Conservation (phyloP, 1,140 invertebrate genomes). For the Ectropis grisescens region DNA sequence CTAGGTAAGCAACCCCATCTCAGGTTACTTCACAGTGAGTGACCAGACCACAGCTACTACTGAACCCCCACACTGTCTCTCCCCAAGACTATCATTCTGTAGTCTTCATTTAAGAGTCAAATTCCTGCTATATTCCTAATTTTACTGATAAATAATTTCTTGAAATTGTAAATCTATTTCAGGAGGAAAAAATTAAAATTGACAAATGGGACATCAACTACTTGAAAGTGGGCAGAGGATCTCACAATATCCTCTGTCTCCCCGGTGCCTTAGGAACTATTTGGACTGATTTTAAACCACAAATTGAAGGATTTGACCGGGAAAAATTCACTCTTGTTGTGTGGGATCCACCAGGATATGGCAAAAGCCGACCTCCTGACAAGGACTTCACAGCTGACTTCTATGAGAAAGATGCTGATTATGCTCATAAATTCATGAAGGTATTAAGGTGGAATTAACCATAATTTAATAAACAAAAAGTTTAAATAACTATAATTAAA, state of each 20-base stretch:
- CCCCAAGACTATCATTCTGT: too few species aligned
- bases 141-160: too few species aligned
- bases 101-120: too few species aligned
- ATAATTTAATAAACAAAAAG: conserved; percentile 9
- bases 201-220: conserved; percentile 77
- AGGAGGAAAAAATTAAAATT: conserved; percentile 70
- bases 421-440: conserved; percentile 80
- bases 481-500: too few species aligned
- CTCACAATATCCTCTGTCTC: conserved; percentile 77
- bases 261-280: conserved; percentile 84
- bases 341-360: conserved; percentile 92
- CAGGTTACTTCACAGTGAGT: too few species aligned
- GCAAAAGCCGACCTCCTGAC: conserved; percentile 84
- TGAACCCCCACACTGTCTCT: too few species aligned
- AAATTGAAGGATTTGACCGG: conserved; percentile 78
- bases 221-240: conserved; percentile 78
- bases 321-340: conserved; percentile 81
- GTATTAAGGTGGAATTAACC: too few species aligned
- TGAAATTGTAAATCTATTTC: too few species aligned
- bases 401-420: conserved; percentile 81
- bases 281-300: conserved; percentile 86
- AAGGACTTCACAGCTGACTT: conserved; percentile 80
- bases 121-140: too few species aligned
- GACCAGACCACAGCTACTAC: too few species aligned
- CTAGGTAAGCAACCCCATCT: too few species aligned